phyloP scores from a whole-genome alignment of 2,888 invertebrate genomes.

The Rugalucina vietnamica region DNA sequence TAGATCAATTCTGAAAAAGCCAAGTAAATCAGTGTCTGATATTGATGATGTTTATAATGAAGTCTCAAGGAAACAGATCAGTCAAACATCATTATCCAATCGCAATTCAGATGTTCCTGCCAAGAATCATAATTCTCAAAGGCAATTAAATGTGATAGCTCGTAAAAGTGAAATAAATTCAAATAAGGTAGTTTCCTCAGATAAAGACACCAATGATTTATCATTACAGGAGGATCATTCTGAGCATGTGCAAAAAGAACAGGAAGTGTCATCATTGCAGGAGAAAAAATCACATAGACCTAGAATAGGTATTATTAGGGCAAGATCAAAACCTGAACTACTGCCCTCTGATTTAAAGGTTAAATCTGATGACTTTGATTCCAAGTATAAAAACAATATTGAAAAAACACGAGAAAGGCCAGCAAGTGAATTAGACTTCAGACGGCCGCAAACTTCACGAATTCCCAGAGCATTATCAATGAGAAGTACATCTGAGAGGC shows the following conservation, averaged over 20 bases:
- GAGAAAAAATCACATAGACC: background rate
- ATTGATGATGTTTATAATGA: background rate
- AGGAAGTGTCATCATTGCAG: background rate
- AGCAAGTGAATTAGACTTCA: constrained; percentile 37
- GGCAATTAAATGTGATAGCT: background rate
- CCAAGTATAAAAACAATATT: too few species aligned
- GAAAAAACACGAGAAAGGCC: constrained; percentile 11
- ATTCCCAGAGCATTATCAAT: constrained; percentile 30
- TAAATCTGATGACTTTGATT: background rate
- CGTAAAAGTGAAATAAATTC: background rate
- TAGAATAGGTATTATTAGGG: constrained; percentile 46
- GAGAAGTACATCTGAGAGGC: constrained; percentile 12
- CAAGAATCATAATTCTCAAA: background rate
- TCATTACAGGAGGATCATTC: constrained; percentile 19
- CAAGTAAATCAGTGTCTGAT: background rate
- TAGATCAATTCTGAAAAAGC: background rate
- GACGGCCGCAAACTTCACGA: constrained; percentile 23
- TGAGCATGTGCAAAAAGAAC: background rate
- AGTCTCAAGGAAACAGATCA: background rate
- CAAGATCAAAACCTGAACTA: constrained; percentile 55
- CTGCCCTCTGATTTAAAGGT: background rate
- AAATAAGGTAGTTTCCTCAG: background rate
- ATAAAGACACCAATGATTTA: background rate
- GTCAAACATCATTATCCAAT: too few species aligned
- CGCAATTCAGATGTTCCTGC: background rate